phyloP scores from a whole-genome alignment of 1,140 invertebrate genomes.

The Achatina immaculata region DNA sequence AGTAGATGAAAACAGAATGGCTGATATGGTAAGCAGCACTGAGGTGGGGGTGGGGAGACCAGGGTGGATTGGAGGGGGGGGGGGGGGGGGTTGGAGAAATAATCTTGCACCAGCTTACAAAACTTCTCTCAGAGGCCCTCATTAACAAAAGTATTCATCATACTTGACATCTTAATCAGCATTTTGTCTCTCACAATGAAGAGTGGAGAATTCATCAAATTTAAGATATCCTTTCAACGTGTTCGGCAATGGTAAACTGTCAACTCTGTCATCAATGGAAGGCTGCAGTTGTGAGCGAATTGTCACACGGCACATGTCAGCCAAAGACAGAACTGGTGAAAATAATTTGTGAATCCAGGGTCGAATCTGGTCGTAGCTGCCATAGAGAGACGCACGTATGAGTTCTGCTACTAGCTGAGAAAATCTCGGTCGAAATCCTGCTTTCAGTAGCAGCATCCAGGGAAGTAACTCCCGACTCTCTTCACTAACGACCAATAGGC shows the following conservation, averaged over 20 bases:
- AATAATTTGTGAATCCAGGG: constrained; percentile 58
- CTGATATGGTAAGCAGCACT: no score
- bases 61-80: no score
- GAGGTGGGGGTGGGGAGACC: no score
- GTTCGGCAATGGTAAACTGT: constrained; percentile 52
- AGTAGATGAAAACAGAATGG: no score
- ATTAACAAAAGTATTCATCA: no score
- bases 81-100: no score
- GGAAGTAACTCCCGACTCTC: constrained; percentile 59
- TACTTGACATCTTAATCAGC: no score
- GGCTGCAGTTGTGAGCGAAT: constrained; percentile 48
- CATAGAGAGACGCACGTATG: constrained; percentile 58
- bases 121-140: no score
- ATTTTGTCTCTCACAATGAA: neutral
- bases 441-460: constrained; percentile 59
- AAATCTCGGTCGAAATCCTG: constrained; percentile 56
- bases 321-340: constrained; percentile 55
- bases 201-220: constrained; percentile 52
- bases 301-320: constrained; percentile 54
- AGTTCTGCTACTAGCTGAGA: constrained; percentile 51
- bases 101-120: no score
- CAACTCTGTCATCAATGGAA: constrained; percentile 53
- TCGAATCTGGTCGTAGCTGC: constrained; percentile 59
- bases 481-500: constrained; percentile 59
- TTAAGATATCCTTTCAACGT: constrained; percentile 54